A percentile compares a stretch with the other conserved stretches of the same genome.
These are phyloP conservation scores for Zoanthus sansibaricus DNA, from an alignment of 92 coral and sea anemone species.

Conservation along the genomic window DNA sequence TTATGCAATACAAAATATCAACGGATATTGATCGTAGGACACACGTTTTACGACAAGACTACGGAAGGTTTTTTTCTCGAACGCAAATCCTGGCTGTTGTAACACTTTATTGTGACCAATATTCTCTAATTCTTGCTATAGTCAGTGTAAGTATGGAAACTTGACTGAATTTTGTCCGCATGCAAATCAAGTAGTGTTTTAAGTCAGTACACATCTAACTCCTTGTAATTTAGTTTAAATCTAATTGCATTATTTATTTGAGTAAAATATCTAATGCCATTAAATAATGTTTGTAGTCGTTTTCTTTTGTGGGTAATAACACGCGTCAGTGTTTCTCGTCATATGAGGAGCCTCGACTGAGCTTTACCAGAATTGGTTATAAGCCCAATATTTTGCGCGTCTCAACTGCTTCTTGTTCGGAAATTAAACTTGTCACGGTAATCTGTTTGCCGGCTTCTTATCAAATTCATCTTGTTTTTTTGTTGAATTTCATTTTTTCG, in stretches of 20 bases:
- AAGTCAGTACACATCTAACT: too few species aligned
- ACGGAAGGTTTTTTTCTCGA: constrained; percentile 1
- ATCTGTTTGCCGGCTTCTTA: not conserved
- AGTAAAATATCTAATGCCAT: too few species aligned
- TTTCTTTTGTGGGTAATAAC: too few species aligned
- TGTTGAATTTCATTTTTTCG: not conserved
- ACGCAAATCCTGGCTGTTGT: not conserved
- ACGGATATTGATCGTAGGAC: not conserved
- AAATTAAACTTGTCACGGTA: not conserved
- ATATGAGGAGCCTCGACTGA: not conserved
- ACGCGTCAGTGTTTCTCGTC: too few species aligned
- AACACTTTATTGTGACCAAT: not conserved
- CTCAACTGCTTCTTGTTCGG: not conserved
- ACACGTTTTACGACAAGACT: not conserved
- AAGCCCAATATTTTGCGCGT: not conserved
- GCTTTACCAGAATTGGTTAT: not conserved
- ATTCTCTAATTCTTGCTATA: not conserved
- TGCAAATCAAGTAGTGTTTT: not conserved
- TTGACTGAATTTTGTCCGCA: not conserved
- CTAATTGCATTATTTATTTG: too few species aligned
- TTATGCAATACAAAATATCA: not conserved
- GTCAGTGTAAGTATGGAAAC: not conserved
- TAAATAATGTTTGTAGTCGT: too few species aligned
- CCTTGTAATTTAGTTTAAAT: too few species aligned
- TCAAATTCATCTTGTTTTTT: not conserved